Percentiles rank a stretch among this genome's conserved stretches.
These are phyloP conservation scores for Eidolon helvum DNA, from an alignment of 2,113 vertebrate genomes.

Conservation along the genomic window DNA sequence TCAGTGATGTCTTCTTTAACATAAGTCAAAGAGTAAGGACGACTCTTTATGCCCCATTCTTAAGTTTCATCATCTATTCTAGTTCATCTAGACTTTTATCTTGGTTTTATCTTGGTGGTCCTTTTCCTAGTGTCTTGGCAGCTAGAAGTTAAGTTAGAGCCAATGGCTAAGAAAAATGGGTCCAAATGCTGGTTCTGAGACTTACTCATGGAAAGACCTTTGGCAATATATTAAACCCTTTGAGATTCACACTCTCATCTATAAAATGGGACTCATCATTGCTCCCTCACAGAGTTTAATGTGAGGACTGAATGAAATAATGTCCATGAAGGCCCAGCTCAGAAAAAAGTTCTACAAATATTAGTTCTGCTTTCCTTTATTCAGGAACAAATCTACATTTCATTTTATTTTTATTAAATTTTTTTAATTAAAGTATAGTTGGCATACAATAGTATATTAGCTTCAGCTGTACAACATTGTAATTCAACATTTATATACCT, in stretches of 20 bases:
- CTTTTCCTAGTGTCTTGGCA: neutral
- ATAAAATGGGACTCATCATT: slow-evolving; percentile 5
- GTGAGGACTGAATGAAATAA: neutral
- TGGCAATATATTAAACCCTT: slow-evolving; percentile 4
- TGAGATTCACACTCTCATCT: slow-evolving; percentile 40
- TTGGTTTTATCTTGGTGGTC: neutral
- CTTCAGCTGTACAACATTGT: neutral
- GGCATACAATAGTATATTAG: neutral
- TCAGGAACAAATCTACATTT: neutral
- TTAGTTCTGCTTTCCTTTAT: neutral
- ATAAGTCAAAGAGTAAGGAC: neutral
- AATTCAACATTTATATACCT: neutral
- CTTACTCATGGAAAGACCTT: slow-evolving; percentile 14
- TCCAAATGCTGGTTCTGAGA: slow-evolving; percentile 54
- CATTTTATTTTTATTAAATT: neutral
- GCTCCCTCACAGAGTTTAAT: neutral
- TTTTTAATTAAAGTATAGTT: neutral
- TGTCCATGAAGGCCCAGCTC: neutral
- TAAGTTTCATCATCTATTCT: neutral
- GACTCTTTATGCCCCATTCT: neutral
- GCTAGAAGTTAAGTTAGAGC: neutral
- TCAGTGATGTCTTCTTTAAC: neutral
- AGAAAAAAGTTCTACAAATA: neutral
- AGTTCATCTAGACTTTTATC: neutral
- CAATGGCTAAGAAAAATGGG: neutral